Evolutionary conservation across 2,113 vertebrate genomes (phyloP).

Genomic region (Mobula hypostoma): DNA sequence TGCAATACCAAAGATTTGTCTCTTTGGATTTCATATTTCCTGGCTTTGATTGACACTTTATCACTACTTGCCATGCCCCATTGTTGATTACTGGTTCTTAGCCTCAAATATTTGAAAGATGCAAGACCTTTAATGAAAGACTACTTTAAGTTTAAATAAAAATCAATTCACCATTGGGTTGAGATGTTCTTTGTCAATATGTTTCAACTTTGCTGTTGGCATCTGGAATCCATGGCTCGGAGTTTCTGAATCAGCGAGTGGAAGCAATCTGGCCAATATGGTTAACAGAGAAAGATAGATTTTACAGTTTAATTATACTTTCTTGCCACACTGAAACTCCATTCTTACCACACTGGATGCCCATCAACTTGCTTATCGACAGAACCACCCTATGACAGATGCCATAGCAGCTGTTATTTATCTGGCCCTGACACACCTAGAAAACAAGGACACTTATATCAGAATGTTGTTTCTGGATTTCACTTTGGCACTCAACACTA

Average conservation of each 20-base stretch:
- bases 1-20: not conserved
- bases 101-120: not conserved
- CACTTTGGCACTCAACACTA: too few relatives aligned
- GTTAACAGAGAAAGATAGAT: not conserved
- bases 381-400: too few relatives aligned
- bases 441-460: too few relatives aligned
- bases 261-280: too few relatives aligned
- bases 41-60: not conserved
- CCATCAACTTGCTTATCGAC: too few relatives aligned
- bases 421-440: too few relatives aligned
- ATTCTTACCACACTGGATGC: too few relatives aligned
- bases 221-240: not conserved
- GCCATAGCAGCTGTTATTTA: too few relatives aligned
- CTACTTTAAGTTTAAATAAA: not conserved
- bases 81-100: not conserved
- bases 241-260: not conserved
- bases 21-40: not conserved
- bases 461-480: too few relatives aligned
- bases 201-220: not conserved
- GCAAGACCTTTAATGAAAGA: not conserved
- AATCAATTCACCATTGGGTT: not conserved
- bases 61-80: not conserved
- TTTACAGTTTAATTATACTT: not conserved
- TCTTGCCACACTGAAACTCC: too few relatives aligned
- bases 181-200: not conserved